A percentile compares a stretch with the other conserved stretches of the same genome.
Conservation (phyloP, 2,888 invertebrate genomes). For the Coenonympha glycerion region DNA sequence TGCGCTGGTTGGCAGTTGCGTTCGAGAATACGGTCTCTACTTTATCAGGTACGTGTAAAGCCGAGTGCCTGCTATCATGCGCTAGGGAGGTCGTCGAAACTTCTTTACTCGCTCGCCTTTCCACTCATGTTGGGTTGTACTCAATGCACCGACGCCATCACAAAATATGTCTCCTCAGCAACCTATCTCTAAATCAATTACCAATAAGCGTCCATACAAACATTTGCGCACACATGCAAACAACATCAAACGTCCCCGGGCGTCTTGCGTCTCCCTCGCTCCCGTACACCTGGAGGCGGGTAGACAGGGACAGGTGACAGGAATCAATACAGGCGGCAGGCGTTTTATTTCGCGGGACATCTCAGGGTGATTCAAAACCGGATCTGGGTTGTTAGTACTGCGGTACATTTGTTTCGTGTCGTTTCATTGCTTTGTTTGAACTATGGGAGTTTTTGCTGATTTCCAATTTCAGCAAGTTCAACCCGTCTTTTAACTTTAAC, state of each 20-base stretch:
- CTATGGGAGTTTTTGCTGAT: too few relatives aligned
- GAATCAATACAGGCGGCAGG: conserved; percentile 65
- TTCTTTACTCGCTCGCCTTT: too few relatives aligned
- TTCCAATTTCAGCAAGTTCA: too few relatives aligned
- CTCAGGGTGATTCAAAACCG: conserved; percentile 33
- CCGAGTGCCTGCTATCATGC: too few relatives aligned
- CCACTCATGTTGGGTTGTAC: too few relatives aligned
- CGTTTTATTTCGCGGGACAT: conserved; percentile 69
- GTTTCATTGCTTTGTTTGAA: background rate
- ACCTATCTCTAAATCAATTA: conserved; percentile 25
- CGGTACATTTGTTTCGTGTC: background rate
- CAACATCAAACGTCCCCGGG: conserved; percentile 33
- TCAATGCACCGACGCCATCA: too few relatives aligned
- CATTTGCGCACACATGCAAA: conserved; percentile 31
- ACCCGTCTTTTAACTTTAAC: too few relatives aligned
- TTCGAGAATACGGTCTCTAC: too few relatives aligned
- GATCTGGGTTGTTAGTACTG: conserved; percentile 2
- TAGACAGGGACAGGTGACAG: conserved; percentile 49
- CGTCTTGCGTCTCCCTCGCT: conserved; percentile 24
- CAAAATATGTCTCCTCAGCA: too few relatives aligned
- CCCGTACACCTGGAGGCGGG: conserved; percentile 7
- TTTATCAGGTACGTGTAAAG: too few relatives aligned
- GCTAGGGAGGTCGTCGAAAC: too few relatives aligned
- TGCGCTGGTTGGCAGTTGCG: too few relatives aligned
- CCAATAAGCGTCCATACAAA: conserved; percentile 31